Base-by-base conservation (phyloP, 2,888 invertebrate species). In the Pseudococcus jackbeardsleyi region DNA sequence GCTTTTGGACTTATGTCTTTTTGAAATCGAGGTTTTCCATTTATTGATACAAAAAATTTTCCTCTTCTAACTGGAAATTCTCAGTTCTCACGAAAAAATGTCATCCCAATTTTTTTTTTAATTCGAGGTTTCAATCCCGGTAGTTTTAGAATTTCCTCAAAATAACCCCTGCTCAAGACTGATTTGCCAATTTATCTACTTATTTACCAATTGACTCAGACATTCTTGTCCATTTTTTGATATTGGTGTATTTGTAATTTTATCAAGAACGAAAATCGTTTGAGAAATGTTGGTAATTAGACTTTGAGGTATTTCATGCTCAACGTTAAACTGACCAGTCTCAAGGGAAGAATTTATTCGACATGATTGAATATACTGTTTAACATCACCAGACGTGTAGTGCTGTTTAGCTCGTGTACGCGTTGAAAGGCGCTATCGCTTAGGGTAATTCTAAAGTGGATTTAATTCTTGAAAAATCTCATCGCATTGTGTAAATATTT, bases 401-500 rank as follows among this genome's bases (percentile, higher is more conserved):
- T 33, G 72, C 33, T 72, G 72, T 33, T 72, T 17, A 33, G 72
- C 72, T 72, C 17, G 33, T 72, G 12, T 72, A 72, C 17, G 1
- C 33, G 72, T 33, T 72, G 72, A 72, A 33, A 72, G 33, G 33
- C 7, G 17, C 26, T 33, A 72, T 72, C 72, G 72, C 33, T 72
- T 72, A 72, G 33, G 15, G 26, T 72, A 26, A 72, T 72, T 33
- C 72, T 17, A 19, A 64, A 64, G 64, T 64, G 64, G 64, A 64
- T 64, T 64, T 39, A 72, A 72, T 72, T 33, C 33, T 72, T 72
- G 72, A 72, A 72, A 72, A 72, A 72, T 72, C 72, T 72, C 72
- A 33, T 33, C 72, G 33, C 72, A 17, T 72, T 33, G 72, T 72
- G 72, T 72, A 72, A 72, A 72, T 72, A 72, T 72, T 72, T 72